Percentiles rank a stretch among this genome's conserved stretches.
phyloP scores from a whole-genome alignment of 2,888 invertebrate genomes.

The Dorcus parallelipipedus region DNA sequence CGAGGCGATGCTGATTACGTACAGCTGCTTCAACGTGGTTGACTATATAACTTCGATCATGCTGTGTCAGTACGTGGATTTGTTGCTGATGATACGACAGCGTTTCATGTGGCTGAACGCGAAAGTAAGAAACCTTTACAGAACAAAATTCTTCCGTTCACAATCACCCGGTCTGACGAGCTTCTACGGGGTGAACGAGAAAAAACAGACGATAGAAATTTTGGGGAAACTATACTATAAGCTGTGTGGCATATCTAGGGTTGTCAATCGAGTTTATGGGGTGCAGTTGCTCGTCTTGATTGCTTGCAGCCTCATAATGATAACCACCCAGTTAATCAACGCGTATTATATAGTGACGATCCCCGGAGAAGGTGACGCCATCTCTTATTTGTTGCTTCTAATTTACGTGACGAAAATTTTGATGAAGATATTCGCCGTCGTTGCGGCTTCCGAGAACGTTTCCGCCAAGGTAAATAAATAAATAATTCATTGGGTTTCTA shows the following conservation, averaged over 20 bases:
- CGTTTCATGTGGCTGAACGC: constrained; percentile 28
- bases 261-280: constrained; percentile 24
- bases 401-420: constrained; percentile 25
- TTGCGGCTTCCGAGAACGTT: constrained; percentile 24
- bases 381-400: constrained; percentile 17
- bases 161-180: background rate
- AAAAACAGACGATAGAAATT: background rate
- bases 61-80: constrained; percentile 27
- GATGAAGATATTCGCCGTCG: constrained; percentile 25
- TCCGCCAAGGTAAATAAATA: constrained; percentile 17
- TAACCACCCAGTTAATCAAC: constrained; percentile 26
- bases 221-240: constrained; percentile 24
- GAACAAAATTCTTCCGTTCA: background rate
- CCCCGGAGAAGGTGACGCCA: constrained; percentile 8
- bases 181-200: background rate
- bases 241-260: constrained; percentile 21
- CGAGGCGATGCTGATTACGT: constrained; percentile 18
- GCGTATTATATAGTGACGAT: constrained; percentile 21
- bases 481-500: too few species aligned
- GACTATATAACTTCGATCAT: constrained; percentile 28
- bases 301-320: constrained; percentile 25
- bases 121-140: background rate
- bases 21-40: constrained; percentile 25
- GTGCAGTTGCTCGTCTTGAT: constrained; percentile 24
- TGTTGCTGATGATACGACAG: constrained; percentile 25